Evolutionary conservation across 2,888 invertebrate species (phyloP), one percentile per base, ranked within the genome.

Genomic region (Caenorhabditis angaria): DNA sequence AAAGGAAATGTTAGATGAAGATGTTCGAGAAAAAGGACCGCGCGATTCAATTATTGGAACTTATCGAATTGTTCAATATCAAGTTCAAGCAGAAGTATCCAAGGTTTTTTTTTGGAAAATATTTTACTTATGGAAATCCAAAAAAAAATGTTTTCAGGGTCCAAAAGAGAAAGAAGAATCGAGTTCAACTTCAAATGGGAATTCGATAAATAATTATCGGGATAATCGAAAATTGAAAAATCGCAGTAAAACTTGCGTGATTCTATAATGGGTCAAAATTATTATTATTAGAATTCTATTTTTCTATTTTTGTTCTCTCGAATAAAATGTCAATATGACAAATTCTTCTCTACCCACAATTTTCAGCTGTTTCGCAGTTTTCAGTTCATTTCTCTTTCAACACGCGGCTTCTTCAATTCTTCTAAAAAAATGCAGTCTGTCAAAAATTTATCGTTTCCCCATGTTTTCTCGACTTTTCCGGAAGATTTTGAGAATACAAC

Each of bases 21-120:
- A 91, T 24, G 88, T 89, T 24, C 89, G 89, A 50, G 90, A 90
- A 73, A 80, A 77, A 27, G 80, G 92, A 32, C 91, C 91, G 1
- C 89, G 91, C 59, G 91, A 91, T 80, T 90, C 91, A 75, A 90
- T 92, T 47, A 91, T 92, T 56, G 92, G 92, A 12, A 91, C 92
- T 56, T 93, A 92, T 88, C 89, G 93, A 53, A 92, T 93, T 69
- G 89, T 92, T 41, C 89, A 92, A 24, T 87, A 80, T 62, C 86
- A 86, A 61, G 78, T 79, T 27, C 86, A 86, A 56, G 73, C 75
- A 5, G 77, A 82, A 28, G 66, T 77, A 25, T 73, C 81, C 14
- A 82, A 81, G 67, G 81, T 82, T 41, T 53, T 76, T 8, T 47
- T 25, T 27, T 5, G n/a, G n/a, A n/a, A n/a, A n/a, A n/a, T n/a